These are phyloP conservation scores for Mormyrus proboscirostris DNA, from an alignment of 2,797 vertebrate species.

Conservation along the genomic window DNA sequence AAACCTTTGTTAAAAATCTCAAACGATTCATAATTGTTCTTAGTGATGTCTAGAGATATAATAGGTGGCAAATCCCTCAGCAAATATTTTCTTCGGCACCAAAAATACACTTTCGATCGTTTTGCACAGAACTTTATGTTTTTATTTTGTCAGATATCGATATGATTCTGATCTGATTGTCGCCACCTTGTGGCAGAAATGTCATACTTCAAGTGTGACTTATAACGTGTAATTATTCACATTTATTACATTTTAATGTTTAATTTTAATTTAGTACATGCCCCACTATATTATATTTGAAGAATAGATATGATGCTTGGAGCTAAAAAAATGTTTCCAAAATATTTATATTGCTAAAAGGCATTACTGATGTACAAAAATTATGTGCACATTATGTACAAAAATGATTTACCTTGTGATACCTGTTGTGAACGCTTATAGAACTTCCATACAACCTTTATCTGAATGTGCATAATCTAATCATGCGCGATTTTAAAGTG, in stretches of 20 bases:
- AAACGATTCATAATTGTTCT: background rate
- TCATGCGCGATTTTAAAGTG: background rate
- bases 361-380: background rate
- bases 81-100: background rate
- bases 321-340: background rate
- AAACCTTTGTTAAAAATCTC: background rate
- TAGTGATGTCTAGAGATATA: background rate
- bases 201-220: background rate
- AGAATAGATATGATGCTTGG: background rate
- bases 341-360: background rate
- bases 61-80: background rate
- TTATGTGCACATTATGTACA: background rate
- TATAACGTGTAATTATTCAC: background rate
- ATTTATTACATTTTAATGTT: background rate
- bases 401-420: background rate
- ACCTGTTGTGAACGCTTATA: background rate
- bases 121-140: background rate
- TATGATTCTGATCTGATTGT: background rate
- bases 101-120: background rate
- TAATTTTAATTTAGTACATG: background rate
- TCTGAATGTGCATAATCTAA: background rate
- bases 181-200: conserved; percentile 6
- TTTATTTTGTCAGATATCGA: background rate
- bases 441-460: background rate
- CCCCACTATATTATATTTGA: background rate